Percentiles rank a stretch among this genome's conserved stretches.
These are phyloP conservation scores for Saccopteryx leptura DNA, from an alignment of 2,113 vertebrate species.

Conservation along the genomic window DNA sequence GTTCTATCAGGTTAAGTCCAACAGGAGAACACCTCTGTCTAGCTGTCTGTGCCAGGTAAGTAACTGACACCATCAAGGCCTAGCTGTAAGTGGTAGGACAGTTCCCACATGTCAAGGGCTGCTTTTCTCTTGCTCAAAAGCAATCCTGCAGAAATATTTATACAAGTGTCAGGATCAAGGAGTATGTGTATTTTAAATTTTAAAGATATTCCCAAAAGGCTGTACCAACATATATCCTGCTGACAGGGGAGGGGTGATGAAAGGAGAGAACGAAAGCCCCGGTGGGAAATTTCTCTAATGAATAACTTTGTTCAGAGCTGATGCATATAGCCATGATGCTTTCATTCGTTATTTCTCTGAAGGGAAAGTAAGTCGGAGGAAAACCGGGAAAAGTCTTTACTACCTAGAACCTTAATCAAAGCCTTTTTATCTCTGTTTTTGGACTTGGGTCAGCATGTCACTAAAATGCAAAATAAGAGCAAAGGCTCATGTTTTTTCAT, in stretches of 20 bases:
- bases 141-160: conserved; percentile 39
- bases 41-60: background rate
- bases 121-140: conserved; percentile 51
- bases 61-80: background rate
- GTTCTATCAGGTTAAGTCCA: background rate
- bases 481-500: background rate
- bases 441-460: background rate
- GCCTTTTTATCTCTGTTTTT: background rate
- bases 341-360: conserved; percentile 29
- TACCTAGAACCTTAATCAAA: conserved; percentile 48
- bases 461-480: conserved; percentile 57
- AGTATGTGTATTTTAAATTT: conserved; percentile 54
- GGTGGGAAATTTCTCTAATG: conserved; percentile 34
- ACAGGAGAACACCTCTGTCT: background rate
- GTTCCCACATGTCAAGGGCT: background rate
- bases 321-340: background rate
- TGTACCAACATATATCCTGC: background rate
- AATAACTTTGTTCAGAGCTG: background rate
- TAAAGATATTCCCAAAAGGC: conserved; percentile 41
- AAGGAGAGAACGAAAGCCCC: background rate
- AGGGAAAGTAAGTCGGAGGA: background rate
- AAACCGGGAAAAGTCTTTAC: background rate
- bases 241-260: background rate
- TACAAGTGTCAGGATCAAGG: conserved; percentile 36
- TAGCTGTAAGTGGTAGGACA: background rate